Evolutionary conservation across 2,888 invertebrate species (phyloP), one percentile per base, ranked within the genome.

Genomic region (Taenaris catops): DNA sequence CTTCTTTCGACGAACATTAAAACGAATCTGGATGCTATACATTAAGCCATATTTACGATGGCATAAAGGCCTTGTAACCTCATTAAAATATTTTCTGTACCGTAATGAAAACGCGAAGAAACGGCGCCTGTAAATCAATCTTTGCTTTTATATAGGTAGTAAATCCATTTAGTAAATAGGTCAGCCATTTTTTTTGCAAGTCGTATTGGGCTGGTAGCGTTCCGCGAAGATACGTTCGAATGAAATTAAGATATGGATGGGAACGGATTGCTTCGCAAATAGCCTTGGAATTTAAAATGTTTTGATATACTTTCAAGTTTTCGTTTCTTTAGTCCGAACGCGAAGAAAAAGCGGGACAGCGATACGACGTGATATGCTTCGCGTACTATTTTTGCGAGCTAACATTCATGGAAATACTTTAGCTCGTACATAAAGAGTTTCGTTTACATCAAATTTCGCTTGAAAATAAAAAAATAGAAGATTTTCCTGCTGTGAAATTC

Each of bases 91-190:
- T 40, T 49, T 48, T 43, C 38, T 36, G 46, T 51, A 37, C 51
- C 46, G 43, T 48, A 53, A 51, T 46, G 44, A 58, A 62, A 51
- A 37, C 43, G 49, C 48, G 46, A 54, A 52, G 54, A 49, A 53
- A 53, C 42, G 49, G 40, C 47, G 37, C 32, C 51, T 38, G 52
- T 67, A 63, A 63, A 62, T 59, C 49, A 47, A 46, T 48, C 40
- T 35, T 35, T 46, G 39, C 44, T 54, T 58, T 49, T 62, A 64
- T 60, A 63, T 54, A 54, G 54, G 43, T 60, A 54, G 61, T 63
- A 62, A 63, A 67, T 54, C 54, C 49, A 51, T 52, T 56, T 60
- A 48, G 51, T 51, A 53, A 58, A 63, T 60, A 55, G 60, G 53
- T 55, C 55, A 48, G 32, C 16, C 23, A 23, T 31, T 34, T 36